phyloP scores from a whole-genome alignment of 30 jellyfish, hydroid and myxozoan genomes.

The Aurelia aurita complex sp. Pacific region DNA sequence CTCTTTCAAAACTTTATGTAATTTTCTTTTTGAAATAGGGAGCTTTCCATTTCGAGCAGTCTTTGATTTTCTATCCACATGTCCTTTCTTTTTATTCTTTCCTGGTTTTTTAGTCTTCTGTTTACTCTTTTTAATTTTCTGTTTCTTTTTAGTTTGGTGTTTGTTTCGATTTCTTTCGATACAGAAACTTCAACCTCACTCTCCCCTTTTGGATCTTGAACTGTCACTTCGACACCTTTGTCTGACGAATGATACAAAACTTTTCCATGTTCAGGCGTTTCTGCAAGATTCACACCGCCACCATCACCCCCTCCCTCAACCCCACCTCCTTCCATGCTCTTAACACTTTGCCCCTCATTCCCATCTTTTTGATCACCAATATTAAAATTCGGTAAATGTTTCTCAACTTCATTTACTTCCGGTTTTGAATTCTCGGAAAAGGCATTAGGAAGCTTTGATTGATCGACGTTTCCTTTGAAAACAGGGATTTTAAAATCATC shows the following conservation, averaged over 20 bases:
- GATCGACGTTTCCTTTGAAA: constrained; percentile 43
- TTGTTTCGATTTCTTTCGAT: constrained; percentile 21
- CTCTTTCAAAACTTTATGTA: constrained; percentile 29
- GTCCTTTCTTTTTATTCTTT: constrained; percentile 23
- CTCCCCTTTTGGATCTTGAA: constrained; percentile 6
- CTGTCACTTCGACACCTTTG: constrained; percentile 17
- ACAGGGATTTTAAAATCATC: constrained; percentile 49
- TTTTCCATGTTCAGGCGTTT: neutral
- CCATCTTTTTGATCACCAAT: neutral
- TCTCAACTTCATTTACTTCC: neutral
- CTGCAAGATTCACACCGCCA: neutral
- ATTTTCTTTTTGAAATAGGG: constrained; percentile 2
- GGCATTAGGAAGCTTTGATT: constrained; percentile 55
- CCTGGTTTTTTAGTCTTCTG: constrained; percentile 2
- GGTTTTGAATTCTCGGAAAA: constrained; percentile 17
- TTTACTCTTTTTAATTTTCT: constrained; percentile 6
- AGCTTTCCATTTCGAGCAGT: neutral
- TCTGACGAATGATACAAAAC: constrained; percentile 12
- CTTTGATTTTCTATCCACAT: too few relatives aligned
- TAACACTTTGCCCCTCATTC: neutral
- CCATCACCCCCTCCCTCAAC: neutral
- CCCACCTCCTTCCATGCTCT: neutral
- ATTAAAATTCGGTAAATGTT: neutral
- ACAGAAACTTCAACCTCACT: constrained; percentile 11
- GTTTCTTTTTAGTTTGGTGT: constrained; percentile 3